Conservation (phyloP, 2,888 invertebrate genomes). For the Plutella xylostella region DNA sequence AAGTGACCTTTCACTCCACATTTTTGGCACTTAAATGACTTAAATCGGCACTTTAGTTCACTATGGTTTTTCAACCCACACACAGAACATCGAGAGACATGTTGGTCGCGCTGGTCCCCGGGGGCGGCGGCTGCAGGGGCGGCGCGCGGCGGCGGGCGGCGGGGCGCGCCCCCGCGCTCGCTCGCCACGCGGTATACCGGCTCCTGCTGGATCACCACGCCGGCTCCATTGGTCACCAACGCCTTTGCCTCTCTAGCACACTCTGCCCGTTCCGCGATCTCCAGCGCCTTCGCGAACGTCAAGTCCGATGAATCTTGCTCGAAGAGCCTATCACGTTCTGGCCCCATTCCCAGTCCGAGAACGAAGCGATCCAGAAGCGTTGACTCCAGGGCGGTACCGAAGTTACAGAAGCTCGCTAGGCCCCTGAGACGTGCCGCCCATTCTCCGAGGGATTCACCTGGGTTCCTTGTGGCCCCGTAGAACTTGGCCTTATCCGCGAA, state of each 20-base stretch:
- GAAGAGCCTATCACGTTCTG: not conserved
- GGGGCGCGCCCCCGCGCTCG: not conserved
- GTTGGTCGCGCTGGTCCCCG: not conserved
- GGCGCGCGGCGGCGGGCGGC: not conserved
- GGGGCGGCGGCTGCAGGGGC: not conserved
- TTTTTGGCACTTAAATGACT: constrained; percentile 5
- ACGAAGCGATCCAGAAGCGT: not conserved
- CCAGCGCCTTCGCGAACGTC: not conserved
- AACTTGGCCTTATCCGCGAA: not conserved
- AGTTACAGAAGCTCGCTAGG: not conserved
- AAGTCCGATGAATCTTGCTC: not conserved
- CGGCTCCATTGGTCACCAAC: not conserved
- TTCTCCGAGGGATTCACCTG: not conserved
- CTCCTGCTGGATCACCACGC: not conserved
- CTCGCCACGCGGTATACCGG: not conserved
- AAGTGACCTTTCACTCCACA: constrained; percentile 10
- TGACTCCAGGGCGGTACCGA: not conserved
- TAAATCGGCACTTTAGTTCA: constrained; percentile 8
- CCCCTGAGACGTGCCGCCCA: not conserved
- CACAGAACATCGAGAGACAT: not conserved
- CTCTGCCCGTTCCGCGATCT: not conserved
- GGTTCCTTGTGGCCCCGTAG: not conserved
- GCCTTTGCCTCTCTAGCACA: not conserved
- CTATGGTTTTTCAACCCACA: constrained; percentile 6
- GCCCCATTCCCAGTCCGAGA: not conserved